A percentile compares a stretch with the other conserved stretches of the same genome.
Conservation (phyloP, 2,797 vertebrate genomes). For the Scomberomorus guttatus region DNA sequence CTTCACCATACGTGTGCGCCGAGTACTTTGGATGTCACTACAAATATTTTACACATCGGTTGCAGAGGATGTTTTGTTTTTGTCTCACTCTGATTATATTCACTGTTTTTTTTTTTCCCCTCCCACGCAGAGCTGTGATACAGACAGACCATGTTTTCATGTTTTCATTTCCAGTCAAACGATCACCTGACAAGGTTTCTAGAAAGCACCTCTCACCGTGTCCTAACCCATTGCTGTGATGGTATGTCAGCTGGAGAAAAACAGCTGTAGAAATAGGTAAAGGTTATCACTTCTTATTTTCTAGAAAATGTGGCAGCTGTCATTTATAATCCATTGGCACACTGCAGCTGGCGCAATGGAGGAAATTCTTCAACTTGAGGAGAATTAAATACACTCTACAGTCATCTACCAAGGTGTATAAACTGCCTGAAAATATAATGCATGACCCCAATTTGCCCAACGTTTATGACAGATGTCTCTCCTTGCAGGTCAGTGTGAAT, state of each 20-base stretch:
- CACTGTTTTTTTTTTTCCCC: constrained; percentile 13
- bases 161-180: constrained; percentile 66
- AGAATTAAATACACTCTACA: constrained; percentile 56
- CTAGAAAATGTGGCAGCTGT: constrained; percentile 62
- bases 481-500: constrained; percentile 54
- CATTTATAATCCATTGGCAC: constrained; percentile 74
- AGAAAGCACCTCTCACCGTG: constrained; percentile 53
- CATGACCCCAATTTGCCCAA: constrained; percentile 48
- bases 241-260: constrained; percentile 57
- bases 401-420: constrained; percentile 50
- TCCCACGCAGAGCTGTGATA: constrained; percentile 22
- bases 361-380: constrained; percentile 40
- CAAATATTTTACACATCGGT: constrained; percentile 63
- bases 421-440: constrained; percentile 56
- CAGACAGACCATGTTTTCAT: constrained; percentile 46
- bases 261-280: constrained; percentile 63
- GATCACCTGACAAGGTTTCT: constrained; percentile 42
- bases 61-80: constrained; percentile 57
- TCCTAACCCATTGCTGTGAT: constrained; percentile 43
- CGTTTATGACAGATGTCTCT: constrained; percentile 59
- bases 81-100: constrained; percentile 54
- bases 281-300: constrained; percentile 72
- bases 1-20: constrained; percentile 15
- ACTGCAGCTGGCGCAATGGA: constrained; percentile 52
- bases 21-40: constrained; percentile 63